Evolutionary conservation across 2,113 vertebrate species (phyloP).

Genomic region (Podocnemis expansa): DNA sequence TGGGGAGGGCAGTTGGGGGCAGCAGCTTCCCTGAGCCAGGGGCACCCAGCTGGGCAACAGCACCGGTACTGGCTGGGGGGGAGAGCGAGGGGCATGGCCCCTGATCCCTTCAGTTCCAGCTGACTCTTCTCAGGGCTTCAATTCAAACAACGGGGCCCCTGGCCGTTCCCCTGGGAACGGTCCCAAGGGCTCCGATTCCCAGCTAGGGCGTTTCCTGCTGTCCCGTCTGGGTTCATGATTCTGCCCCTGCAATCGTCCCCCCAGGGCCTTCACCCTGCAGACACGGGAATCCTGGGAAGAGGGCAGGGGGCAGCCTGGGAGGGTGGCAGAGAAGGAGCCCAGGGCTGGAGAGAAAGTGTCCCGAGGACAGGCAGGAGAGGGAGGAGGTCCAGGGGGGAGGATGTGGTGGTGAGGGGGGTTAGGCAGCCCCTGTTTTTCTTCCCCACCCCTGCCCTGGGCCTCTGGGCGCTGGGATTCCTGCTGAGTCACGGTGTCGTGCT

Average conservation of each 20-base stretch:
- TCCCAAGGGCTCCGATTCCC: not conserved
- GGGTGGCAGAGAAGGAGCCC: not conserved
- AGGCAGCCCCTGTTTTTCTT: not conserved
- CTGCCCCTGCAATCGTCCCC: not conserved
- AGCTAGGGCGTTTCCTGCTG: not conserved
- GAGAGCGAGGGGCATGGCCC: too few species aligned
- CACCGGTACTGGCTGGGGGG: too few species aligned
- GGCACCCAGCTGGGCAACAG: too few species aligned
- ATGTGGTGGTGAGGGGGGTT: too few species aligned
- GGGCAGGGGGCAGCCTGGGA: fast-evolving
- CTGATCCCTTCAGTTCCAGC: too few species aligned
- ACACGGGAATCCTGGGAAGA: too few species aligned
- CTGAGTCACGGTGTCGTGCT: fast-evolving
- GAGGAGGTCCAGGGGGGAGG: too few species aligned
- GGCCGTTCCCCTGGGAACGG: too few species aligned
- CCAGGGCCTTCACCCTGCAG: not conserved
- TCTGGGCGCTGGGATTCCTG: not conserved
- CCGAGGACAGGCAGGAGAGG: too few species aligned
- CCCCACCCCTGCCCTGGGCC: too few species aligned
- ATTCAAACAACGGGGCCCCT: too few species aligned
- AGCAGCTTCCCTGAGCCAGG: too few species aligned
- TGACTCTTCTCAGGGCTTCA: not conserved
- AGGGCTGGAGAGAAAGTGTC: not conserved
- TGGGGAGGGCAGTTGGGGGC: not conserved
- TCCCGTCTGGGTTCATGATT: not conserved